phyloP scores from a whole-genome alignment of 1,140 invertebrate species.

The Drosophila murphyi region DNA sequence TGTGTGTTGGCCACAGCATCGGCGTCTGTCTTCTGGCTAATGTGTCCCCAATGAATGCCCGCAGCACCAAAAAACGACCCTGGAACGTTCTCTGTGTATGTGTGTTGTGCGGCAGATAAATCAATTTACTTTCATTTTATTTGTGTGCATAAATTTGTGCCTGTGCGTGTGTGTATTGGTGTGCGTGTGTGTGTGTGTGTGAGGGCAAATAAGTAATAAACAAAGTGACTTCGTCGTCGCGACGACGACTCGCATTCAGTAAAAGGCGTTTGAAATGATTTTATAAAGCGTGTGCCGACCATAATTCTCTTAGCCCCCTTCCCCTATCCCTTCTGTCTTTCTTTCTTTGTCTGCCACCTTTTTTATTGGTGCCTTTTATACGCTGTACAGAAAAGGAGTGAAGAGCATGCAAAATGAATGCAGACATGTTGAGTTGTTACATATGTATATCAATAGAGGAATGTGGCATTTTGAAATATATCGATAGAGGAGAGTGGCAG shows the following conservation, averaged over 20 bases:
- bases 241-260: slow-evolving; percentile 26
- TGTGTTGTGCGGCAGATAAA: slow-evolving; percentile 66
- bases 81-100: slow-evolving; percentile 28
- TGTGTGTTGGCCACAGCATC: slow-evolving; percentile 39
- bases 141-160: slow-evolving; percentile 77
- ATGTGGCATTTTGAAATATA: no score
- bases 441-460: no score
- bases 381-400: background rate
- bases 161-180: slow-evolving; percentile 12
- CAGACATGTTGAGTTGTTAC: no score
- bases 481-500: no score
- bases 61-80: slow-evolving; percentile 50
- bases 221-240: slow-evolving; percentile 43
- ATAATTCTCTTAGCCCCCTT: slow-evolving; percentile 30
- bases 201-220: slow-evolving; percentile 49
- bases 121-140: slow-evolving; percentile 81
- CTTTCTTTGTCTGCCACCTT: no score
- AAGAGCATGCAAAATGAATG: background rate
- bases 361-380: slow-evolving; percentile 2
- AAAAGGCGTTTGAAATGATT: slow-evolving; percentile 64
- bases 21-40: slow-evolving; percentile 61
- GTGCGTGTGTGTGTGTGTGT: slow-evolving; percentile 10
- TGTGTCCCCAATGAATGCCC: slow-evolving; percentile 76
- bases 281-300: slow-evolving; percentile 50
- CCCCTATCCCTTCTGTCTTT: background rate